Conservation (phyloP, 2,888 invertebrate species). For the Hartigia nigra region DNA sequence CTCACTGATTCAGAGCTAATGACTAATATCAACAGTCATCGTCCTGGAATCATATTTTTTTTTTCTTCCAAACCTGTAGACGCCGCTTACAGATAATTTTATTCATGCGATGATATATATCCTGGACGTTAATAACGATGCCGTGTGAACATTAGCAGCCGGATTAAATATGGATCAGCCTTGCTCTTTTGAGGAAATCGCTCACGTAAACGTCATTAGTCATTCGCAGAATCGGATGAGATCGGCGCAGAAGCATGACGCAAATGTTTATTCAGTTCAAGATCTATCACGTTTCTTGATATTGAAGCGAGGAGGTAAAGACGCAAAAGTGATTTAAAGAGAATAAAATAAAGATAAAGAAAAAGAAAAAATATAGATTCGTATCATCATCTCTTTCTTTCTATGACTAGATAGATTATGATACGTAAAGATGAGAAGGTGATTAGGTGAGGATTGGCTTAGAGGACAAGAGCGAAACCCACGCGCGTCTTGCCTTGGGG, state of each 20-base stretch:
- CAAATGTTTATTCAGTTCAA: background rate
- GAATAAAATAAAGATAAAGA: background rate
- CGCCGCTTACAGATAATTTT: background rate
- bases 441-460: background rate
- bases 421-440: background rate
- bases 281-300: background rate
- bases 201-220: background rate
- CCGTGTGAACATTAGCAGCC: background rate
- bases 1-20: background rate
- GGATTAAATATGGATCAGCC: background rate
- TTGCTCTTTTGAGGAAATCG: background rate
- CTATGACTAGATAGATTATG: background rate
- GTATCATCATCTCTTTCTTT: background rate
- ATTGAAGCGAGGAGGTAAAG: background rate
- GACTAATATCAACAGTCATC: constrained; percentile 12
- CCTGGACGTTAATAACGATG: background rate
- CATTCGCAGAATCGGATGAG: background rate
- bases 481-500: constrained; percentile 9
- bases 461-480: background rate
- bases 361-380: background rate
- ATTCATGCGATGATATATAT: background rate
- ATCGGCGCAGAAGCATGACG: background rate
- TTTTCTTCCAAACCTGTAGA: background rate
- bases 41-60: constrained; percentile 1
- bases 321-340: background rate